phyloP scores from a whole-genome alignment of 2,888 invertebrate species.

The Hirtodrosophila histrioides region DNA sequence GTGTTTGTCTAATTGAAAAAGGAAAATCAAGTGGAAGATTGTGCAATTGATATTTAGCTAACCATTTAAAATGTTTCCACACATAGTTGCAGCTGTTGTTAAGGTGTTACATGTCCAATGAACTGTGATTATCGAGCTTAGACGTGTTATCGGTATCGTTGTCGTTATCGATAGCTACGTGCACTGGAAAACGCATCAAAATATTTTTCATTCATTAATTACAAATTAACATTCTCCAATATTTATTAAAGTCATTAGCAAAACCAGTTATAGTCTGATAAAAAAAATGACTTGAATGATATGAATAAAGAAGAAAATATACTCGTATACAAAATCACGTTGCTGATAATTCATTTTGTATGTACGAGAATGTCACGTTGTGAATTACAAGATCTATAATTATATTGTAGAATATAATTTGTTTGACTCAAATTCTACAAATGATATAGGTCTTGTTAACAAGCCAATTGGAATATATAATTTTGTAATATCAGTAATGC shows the following conservation, averaged over 20 bases:
- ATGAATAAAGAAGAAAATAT: neutral
- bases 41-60: slow-evolving; percentile 56
- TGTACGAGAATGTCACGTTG: slow-evolving; percentile 8
- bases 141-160: neutral
- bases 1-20: slow-evolving; percentile 67
- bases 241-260: too few relatives aligned
- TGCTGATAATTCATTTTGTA: slow-evolving; percentile 11
- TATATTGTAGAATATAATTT: neutral
- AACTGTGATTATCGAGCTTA: slow-evolving; percentile 11
- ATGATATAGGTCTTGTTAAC: too few relatives aligned
- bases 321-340: neutral
- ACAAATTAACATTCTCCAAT: too few relatives aligned
- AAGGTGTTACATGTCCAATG: slow-evolving; percentile 37
- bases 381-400: slow-evolving; percentile 1
- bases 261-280: neutral
- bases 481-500: too few relatives aligned
- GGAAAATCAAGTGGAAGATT: slow-evolving; percentile 71
- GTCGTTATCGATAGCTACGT: slow-evolving; percentile 2
- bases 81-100: slow-evolving; percentile 17
- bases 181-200: too few relatives aligned
- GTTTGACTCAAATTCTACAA: neutral
- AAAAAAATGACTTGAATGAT: neutral
- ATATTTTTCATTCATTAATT: neutral
- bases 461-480: too few relatives aligned
- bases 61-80: slow-evolving; percentile 48